Conservation (phyloP, 2,888 invertebrate genomes). For the Pollenia angustigena region DNA sequence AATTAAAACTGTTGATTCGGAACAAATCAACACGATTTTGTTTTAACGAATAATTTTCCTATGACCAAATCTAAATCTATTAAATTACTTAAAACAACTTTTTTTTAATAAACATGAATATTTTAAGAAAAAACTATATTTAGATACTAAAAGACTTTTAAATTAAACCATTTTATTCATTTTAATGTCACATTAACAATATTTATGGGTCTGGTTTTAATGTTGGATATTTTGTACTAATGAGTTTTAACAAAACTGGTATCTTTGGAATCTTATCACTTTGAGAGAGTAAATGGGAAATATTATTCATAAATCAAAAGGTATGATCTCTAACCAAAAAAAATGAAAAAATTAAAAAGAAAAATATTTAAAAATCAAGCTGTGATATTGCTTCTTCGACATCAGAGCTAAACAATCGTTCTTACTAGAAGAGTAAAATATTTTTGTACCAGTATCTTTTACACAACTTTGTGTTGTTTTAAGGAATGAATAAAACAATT, state of each 20-base stretch:
- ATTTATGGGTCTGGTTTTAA: conserved; percentile 60
- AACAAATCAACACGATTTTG: conserved; percentile 52
- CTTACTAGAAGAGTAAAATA: not conserved
- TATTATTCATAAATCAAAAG: conserved; percentile 55
- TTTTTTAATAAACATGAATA: not conserved
- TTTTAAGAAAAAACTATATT: not conserved
- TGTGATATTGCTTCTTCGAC: conserved; percentile 64
- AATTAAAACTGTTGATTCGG: conserved; percentile 5
- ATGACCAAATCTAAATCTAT: not conserved
- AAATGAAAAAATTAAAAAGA: not conserved
- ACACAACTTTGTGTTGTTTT: conserved; percentile 11
- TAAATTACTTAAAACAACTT: not conserved
- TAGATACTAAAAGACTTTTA: not conserved
- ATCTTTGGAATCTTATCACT: conserved; percentile 41
- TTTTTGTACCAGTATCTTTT: conserved; percentile 20
- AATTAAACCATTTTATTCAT: conserved; percentile 56
- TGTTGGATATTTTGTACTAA: conserved; percentile 12
- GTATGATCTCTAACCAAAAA: not conserved
- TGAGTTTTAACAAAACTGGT: conserved; percentile 36
- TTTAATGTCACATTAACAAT: conserved; percentile 57
- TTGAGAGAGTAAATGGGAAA: conserved; percentile 29
- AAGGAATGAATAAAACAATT: conserved; percentile 2
- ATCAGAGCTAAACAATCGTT: conserved; percentile 33
- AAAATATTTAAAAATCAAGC: conserved; percentile 45
- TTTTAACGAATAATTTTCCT: not conserved